phyloP scores from a whole-genome alignment of 2,888 invertebrate genomes.

The Agrenia bidenticulata region DNA sequence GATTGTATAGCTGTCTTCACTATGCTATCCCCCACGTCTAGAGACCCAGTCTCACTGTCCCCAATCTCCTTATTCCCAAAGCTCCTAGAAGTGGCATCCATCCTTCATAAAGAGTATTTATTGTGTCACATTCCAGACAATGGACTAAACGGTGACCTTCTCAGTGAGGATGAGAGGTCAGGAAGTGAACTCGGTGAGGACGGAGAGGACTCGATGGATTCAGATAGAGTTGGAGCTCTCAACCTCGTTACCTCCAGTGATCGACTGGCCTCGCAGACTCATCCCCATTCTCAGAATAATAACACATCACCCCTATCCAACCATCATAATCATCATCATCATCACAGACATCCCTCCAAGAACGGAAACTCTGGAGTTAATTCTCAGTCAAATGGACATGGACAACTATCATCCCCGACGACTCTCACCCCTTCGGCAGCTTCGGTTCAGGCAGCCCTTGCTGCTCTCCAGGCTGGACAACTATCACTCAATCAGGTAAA shows the following conservation, averaged over 20 bases:
- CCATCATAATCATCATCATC: constrained; percentile 42
- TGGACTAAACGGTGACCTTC: constrained; percentile 63
- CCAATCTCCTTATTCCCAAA: constrained; percentile 5
- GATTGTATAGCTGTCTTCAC: no score
- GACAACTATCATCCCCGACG: constrained; percentile 39
- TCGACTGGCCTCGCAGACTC: constrained; percentile 23
- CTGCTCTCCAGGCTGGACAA: constrained; percentile 59
- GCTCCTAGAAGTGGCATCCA: neutral
- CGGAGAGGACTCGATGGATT: constrained; percentile 64
- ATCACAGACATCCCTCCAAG: constrained; percentile 41
- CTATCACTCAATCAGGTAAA: constrained; percentile 56
- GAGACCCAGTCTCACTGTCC: neutral
- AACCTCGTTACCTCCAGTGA: constrained; percentile 61
- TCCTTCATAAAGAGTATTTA: neutral
- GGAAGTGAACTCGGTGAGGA: constrained; percentile 63
- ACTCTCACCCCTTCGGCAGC: constrained; percentile 54
- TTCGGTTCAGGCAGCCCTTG: constrained; percentile 57
- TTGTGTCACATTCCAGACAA: constrained; percentile 60
- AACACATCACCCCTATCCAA: constrained; percentile 29
- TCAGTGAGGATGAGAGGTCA: constrained; percentile 66
- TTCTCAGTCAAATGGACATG: constrained; percentile 48
- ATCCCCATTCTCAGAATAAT: constrained; percentile 24
- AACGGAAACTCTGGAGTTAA: constrained; percentile 31
- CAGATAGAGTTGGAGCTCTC: constrained; percentile 64
- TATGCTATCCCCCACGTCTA: no score